Conservation (phyloP, 2,888 invertebrate species). For the Drosophila robusta region DNA sequence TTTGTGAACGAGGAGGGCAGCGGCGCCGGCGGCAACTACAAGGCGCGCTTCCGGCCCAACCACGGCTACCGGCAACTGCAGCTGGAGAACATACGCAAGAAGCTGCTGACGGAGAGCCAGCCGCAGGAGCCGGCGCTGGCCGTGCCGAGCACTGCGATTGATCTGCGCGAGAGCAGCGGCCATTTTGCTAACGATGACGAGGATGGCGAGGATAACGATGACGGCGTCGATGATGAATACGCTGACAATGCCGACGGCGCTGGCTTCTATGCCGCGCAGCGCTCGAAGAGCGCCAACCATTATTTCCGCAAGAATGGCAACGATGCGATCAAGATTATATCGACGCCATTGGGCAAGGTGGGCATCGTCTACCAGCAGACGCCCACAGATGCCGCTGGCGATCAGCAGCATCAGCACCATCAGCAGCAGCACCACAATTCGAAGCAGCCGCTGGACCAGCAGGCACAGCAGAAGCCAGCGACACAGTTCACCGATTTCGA, state of each 20-base stretch:
- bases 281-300: constrained; percentile 74
- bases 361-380: constrained; percentile 85
- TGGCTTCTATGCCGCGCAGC: constrained; percentile 82
- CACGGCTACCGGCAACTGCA: constrained; percentile 76
- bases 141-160: constrained; percentile 80
- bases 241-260: constrained; percentile 76
- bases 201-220: constrained; percentile 82
- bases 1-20: constrained; percentile 83
- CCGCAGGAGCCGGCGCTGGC: constrained; percentile 47
- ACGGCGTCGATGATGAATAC: constrained; percentile 81
- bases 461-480: constrained; percentile 74
- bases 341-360: constrained; percentile 85
- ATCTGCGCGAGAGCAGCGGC: constrained; percentile 83
- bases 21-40: constrained; percentile 64
- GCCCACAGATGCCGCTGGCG: constrained; percentile 66
- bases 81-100: constrained; percentile 78
- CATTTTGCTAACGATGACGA: constrained; percentile 84
- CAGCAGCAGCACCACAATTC: constrained; percentile 49
- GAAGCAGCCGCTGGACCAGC: constrained; percentile 69
- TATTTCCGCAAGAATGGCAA: constrained; percentile 85
- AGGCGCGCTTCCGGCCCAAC: constrained; percentile 60
- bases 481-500: constrained; percentile 82
- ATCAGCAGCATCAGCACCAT: constrained; percentile 50
- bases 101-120: constrained; percentile 67
- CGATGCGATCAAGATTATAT: constrained; percentile 85